A percentile compares a stretch with the other conserved stretches of the same genome.
These are phyloP conservation scores for Aphelenchoides fujianensis DNA, from an alignment of 1,140 invertebrate genomes.

Conservation along the genomic window DNA sequence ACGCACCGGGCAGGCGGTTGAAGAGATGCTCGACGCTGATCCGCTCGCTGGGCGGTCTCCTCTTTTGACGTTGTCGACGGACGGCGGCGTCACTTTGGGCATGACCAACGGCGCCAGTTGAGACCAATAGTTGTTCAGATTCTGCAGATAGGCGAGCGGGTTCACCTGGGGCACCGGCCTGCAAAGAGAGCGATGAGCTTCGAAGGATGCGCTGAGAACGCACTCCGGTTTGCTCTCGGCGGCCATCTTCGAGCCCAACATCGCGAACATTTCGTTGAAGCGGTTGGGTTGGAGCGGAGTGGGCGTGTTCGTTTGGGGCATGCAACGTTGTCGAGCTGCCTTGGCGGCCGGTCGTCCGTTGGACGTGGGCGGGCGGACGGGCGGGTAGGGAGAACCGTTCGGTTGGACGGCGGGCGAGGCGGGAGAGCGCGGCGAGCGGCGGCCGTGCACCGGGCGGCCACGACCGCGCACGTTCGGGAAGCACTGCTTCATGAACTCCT, in stretches of 20 bases:
- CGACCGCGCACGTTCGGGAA: slow-evolving; percentile 52
- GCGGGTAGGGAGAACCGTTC: slow-evolving; percentile 4
- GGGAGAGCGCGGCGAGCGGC: slow-evolving; percentile 31
- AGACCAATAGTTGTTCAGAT: slow-evolving; percentile 24
- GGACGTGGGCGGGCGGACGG: neutral
- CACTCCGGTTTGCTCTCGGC: neutral
- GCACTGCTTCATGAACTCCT: slow-evolving; percentile 52
- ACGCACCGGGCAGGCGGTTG: neutral
- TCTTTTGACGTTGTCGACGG: neutral
- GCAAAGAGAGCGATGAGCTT: neutral
- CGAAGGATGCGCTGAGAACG: neutral
- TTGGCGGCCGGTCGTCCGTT: neutral
- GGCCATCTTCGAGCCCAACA: neutral
- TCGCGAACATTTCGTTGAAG: slow-evolving; percentile 21
- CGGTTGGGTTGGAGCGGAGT: neutral
- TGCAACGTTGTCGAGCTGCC: neutral
- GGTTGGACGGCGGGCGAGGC: neutral
- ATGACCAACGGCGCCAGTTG: slow-evolving; percentile 2
- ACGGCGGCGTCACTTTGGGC: neutral
- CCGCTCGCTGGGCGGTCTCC: neutral
- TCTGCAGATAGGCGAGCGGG: slow-evolving; percentile 37
- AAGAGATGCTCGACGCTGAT: neutral
- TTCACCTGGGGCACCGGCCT: slow-evolving; percentile 33
- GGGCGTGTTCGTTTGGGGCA: neutral
- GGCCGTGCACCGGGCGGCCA: slow-evolving; percentile 49